Percentiles rank a stretch among this genome's conserved stretches.
These are phyloP conservation scores for Rousettus leschenaultii DNA, from an alignment of 2,113 vertebrate genomes.

Conservation along the genomic window DNA sequence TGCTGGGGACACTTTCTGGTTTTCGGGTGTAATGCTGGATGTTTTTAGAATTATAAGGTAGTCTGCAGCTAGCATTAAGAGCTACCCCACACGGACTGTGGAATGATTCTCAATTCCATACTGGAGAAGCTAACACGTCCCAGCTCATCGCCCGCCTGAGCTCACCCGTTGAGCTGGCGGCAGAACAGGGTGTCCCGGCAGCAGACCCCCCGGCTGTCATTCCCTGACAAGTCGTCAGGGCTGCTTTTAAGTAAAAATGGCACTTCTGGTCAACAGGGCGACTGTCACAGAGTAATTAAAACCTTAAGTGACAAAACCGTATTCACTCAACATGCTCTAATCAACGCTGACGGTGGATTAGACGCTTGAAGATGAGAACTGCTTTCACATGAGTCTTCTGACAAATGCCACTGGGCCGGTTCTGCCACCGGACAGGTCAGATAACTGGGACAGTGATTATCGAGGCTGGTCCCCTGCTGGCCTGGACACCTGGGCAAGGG, in stretches of 20 bases:
- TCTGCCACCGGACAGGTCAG: neutral
- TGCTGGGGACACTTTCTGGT: neutral
- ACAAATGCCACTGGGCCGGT: neutral
- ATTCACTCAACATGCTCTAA: constrained; percentile 10
- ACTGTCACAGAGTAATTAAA: constrained; percentile 44
- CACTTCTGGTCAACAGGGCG: neutral
- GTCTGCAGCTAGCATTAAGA: neutral
- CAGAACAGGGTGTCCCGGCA: constrained; percentile 7
- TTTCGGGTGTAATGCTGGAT: neutral
- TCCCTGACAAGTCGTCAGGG: constrained; percentile 14
- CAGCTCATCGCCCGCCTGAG: neutral
- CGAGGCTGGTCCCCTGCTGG: neutral
- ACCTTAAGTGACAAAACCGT: constrained; percentile 46
- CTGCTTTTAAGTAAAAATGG: constrained; percentile 40
- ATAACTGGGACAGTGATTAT: neutral
- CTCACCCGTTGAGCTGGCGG: neutral
- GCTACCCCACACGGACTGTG: neutral
- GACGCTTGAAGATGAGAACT: constrained; percentile 2
- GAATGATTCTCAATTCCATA: constrained; percentile 17
- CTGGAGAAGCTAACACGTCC: neutral
- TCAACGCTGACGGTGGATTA: neutral
- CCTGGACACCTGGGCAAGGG: neutral
- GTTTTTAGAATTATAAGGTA: neutral
- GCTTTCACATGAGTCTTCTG: neutral
- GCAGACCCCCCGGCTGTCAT: neutral